Evolutionary conservation across 2,113 vertebrate genomes (phyloP).

Genomic region (Antechinus stuartii): DNA sequence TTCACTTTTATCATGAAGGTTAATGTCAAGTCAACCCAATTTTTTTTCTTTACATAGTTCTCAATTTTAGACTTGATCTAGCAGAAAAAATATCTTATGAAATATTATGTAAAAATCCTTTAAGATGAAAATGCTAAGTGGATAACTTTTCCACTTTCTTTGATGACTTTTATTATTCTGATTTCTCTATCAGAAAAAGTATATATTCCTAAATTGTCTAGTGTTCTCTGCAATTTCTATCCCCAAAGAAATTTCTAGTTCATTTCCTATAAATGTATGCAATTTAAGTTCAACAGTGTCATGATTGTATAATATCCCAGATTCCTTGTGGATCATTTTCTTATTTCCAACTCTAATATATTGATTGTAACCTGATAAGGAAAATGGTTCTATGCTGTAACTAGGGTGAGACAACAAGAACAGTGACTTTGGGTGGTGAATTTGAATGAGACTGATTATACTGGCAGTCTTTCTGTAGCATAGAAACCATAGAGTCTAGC

Average conservation of each 20-base stretch:
- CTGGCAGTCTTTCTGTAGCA: background rate
- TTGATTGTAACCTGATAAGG: conserved; percentile 18
- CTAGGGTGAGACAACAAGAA: conserved; percentile 1
- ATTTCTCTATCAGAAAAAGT: conserved; percentile 26
- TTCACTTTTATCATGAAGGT: background rate
- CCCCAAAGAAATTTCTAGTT: conserved; percentile 39
- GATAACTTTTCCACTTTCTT: conserved; percentile 22
- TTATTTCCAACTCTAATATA: background rate
- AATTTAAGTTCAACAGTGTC: conserved; percentile 4
- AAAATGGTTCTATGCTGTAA: conserved; percentile 6
- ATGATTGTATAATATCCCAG: background rate
- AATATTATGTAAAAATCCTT: conserved; percentile 21
- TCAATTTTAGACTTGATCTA: conserved; percentile 16
- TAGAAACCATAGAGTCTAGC: background rate
- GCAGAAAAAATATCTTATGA: background rate
- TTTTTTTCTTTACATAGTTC: conserved; percentile 51
- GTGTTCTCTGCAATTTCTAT: conserved; percentile 29
- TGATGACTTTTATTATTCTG: conserved; percentile 11
- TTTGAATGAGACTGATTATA: background rate
- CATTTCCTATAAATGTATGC: conserved; percentile 31
- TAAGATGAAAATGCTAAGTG: conserved; percentile 25
- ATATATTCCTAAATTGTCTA: background rate
- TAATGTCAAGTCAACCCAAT: background rate
- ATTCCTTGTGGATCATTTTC: conserved; percentile 5
- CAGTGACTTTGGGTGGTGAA: background rate